phyloP scores from a whole-genome alignment of 1,140 invertebrate species.

The Latrodectus geometricus region DNA sequence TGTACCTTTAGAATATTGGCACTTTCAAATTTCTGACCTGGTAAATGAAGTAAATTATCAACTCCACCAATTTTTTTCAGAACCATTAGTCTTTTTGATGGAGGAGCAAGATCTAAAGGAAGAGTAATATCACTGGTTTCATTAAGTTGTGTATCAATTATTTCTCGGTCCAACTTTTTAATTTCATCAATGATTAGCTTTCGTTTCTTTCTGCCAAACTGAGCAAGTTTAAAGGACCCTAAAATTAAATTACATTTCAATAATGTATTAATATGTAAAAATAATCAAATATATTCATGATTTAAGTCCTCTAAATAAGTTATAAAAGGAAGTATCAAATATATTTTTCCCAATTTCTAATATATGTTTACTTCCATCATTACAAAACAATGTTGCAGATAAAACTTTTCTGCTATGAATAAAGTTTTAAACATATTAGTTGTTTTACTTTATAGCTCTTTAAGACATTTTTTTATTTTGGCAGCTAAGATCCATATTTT shows the following conservation, averaged over 20 bases:
- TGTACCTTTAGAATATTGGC: constrained; percentile 74
- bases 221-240: constrained; percentile 72
- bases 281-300: too few species aligned
- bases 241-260: not conserved
- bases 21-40: constrained; percentile 89
- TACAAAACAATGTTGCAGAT: too few species aligned
- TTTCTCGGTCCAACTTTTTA: constrained; percentile 99
- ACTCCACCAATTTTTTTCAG: constrained; percentile 98
- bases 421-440: too few species aligned
- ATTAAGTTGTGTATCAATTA: constrained; percentile 98
- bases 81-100: constrained; percentile 96
- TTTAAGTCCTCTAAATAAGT: too few species aligned
- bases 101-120: constrained; percentile 97
- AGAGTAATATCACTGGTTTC: constrained; percentile 98
- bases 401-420: too few species aligned
- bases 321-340: too few species aligned
- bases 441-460: too few species aligned
- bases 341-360: too few species aligned
- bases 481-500: too few species aligned
- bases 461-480: too few species aligned
- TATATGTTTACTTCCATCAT: too few species aligned
- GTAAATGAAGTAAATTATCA: constrained; percentile 94
- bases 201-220: constrained; percentile 79
- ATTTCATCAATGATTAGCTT: constrained; percentile 99
- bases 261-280: too few species aligned